Percentiles rank a stretch among this genome's conserved stretches.
Conservation (phyloP, 2,113 vertebrate genomes). For the Eublepharis macularius region DNA sequence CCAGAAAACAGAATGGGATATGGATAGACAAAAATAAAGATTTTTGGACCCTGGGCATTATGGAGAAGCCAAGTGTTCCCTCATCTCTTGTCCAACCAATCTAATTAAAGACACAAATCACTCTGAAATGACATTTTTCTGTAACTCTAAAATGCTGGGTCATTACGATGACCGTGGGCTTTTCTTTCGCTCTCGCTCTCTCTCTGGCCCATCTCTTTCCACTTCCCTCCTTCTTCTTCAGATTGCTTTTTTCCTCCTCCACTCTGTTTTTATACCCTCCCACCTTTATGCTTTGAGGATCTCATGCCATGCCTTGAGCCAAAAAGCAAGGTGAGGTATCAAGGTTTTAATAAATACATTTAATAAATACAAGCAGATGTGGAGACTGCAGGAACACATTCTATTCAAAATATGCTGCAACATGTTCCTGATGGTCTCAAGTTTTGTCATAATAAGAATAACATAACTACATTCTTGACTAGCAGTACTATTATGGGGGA, state of each 20-base stretch:
- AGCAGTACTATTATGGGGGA: accelerated
- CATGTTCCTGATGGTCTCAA: neutral
- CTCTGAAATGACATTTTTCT: too few relatives aligned
- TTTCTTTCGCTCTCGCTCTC: neutral
- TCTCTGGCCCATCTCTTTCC: neutral
- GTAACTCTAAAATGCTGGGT: too few relatives aligned
- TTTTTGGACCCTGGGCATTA: neutral
- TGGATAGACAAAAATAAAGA: neutral
- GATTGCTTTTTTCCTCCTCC: neutral
- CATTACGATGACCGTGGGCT: too few relatives aligned
- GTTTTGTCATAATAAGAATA: neutral
- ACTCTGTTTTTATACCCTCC: neutral
- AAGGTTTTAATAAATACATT: too few relatives aligned
- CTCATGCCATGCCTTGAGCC: too few relatives aligned
- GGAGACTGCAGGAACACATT: neutral
- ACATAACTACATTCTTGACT: neutral
- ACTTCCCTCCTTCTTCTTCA: neutral
- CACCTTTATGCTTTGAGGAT: neutral
- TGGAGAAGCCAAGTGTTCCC: too few relatives aligned
- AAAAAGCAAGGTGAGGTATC: too few relatives aligned
- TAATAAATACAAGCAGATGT: neutral
- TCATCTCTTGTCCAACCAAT: neutral
- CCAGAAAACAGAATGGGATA: neutral
- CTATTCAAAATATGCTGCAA: too few relatives aligned
- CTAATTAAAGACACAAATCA: neutral